Conservation (phyloP, 2,113 vertebrate species). For the Aythya baeri region DNA sequence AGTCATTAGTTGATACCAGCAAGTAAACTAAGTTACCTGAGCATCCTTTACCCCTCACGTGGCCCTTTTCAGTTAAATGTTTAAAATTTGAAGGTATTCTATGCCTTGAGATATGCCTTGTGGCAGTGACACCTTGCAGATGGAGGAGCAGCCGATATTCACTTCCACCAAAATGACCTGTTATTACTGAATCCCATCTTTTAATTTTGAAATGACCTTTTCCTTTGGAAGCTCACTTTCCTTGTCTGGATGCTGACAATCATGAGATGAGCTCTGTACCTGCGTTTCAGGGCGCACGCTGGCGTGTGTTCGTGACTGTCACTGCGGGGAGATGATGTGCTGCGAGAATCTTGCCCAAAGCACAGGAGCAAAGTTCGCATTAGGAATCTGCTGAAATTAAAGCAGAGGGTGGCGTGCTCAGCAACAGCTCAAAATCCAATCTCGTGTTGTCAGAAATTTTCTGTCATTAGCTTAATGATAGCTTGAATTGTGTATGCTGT, state of each 20-base stretch:
- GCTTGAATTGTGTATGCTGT: background rate
- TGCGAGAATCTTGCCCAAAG: conserved; percentile 54
- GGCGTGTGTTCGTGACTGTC: background rate
- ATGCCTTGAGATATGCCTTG: background rate
- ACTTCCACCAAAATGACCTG: background rate
- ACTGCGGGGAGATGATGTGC: accelerated
- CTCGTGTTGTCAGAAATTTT: background rate
- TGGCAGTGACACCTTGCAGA: background rate
- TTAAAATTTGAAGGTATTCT: background rate
- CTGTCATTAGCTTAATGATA: background rate
- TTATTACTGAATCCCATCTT: background rate
- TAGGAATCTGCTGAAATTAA: background rate
- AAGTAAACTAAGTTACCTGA: background rate
- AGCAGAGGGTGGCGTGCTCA: background rate
- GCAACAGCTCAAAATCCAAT: background rate
- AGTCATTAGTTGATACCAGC: background rate
- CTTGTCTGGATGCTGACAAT: background rate
- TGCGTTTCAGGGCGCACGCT: background rate
- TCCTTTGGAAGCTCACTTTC: background rate
- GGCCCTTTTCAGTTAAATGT: background rate
- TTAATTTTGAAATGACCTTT: conserved; percentile 2
- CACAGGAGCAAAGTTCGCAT: background rate
- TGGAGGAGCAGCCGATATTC: background rate
- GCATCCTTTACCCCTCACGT: background rate
- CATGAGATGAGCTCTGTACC: background rate